Base-by-base conservation (phyloP, 2,113 vertebrate genomes). In the Psephotus haematonotus region DNA sequence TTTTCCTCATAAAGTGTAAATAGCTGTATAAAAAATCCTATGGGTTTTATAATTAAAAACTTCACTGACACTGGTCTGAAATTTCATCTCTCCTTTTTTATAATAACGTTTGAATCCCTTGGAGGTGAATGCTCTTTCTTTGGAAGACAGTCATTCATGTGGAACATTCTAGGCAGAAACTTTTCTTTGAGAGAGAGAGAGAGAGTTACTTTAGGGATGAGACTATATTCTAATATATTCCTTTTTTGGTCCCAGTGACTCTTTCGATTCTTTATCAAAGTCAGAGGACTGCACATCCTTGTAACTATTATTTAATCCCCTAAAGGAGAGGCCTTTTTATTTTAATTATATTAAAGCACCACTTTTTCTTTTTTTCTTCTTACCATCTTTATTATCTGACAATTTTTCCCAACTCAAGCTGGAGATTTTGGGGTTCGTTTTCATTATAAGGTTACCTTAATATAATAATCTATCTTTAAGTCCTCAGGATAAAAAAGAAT, bases 221-320 rank as follows among this genome's bases (percentile, higher is more conserved):
- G 85, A n/a, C 46, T 92, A 72, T 86, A 70, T 83, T 93, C n/a
- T 92, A 94, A 96, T 92, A 90, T 47, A 92, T 71, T 92, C 57
- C 13, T 41, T 76, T 95, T 89, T 80, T 83, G 14, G 86, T 90
- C 17, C 20, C 72, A 78, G 55, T 57, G 79, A 88, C 50, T 91
- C 29, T 84, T 84, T 72, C 0, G 2, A 90, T 83, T 90, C 71
- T 95, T 88, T 81, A 88, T 95, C 90, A 93, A 90, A 96, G 85
- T 96, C 79, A 85, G 53, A 78, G 50, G 47, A 81, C 46, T 82
- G 76, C 63, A 91, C 72, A 90, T 81, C 27, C 68, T 94, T 91
- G 64, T 39, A 95, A 78, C 59, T 90, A 76, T 77, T 93, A 92
- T 90, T 96, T 93, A 95, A 95, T 93, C 50, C 64, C 29, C 28